phyloP scores from a whole-genome alignment of 2,113 vertebrate species.

The Holacanthus passer region DNA sequence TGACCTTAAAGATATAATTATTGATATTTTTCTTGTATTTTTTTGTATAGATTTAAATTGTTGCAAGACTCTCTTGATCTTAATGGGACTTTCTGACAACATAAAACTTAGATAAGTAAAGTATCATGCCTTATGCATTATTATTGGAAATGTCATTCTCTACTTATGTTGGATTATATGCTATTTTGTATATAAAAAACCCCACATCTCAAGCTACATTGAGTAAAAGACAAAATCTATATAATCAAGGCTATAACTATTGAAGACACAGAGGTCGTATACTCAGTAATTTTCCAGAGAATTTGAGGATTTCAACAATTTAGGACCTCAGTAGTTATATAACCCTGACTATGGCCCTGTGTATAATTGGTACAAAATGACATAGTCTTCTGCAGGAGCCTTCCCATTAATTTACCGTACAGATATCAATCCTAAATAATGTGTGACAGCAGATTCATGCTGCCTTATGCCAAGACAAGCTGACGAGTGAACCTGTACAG shows the following conservation, averaged over 20 bases:
- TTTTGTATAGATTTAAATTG: too few species aligned
- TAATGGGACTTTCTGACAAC: too few species aligned
- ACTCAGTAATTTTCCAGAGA: background rate
- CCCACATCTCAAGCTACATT: too few species aligned
- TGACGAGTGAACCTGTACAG: slow-evolving; percentile 21
- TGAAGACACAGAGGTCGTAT: too few species aligned
- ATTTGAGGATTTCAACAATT: background rate
- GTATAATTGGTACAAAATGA: background rate
- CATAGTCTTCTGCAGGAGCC: background rate
- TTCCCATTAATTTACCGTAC: background rate
- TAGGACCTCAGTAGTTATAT: too few species aligned
- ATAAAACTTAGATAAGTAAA: background rate
- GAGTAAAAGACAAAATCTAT: background rate
- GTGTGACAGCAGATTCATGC: slow-evolving; percentile 8
- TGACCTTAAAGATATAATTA: background rate
- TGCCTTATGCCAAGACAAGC: background rate
- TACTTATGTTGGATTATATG: too few species aligned
- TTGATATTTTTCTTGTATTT: background rate
- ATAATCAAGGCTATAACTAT: too few species aligned
- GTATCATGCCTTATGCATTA: background rate
- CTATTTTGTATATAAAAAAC: too few species aligned
- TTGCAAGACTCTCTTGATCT: too few species aligned
- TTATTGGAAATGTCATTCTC: background rate
- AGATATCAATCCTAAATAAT: background rate
- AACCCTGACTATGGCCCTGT: background rate